Base-by-base conservation (phyloP, 2,888 invertebrate species). In the Troilus luridus region DNA sequence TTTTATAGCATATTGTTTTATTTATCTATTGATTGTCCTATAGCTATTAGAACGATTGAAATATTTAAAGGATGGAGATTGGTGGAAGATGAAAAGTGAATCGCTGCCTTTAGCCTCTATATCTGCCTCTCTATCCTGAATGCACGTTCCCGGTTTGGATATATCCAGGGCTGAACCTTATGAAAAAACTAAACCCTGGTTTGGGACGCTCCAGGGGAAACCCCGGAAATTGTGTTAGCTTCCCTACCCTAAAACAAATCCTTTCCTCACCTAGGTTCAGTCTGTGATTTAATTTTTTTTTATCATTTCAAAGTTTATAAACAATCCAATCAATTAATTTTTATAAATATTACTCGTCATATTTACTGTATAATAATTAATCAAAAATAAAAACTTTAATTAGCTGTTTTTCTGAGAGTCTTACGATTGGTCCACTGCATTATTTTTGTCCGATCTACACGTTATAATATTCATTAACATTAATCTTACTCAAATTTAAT, bases 181-280 rank as follows among this genome's bases (percentile, higher is more conserved):
- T 77, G 72, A 77, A 77, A 77, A 77, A 77, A 77, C 72, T 77
- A 77, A 77, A 77, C 72, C 72, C 72, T 77, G 72, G 72, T 41
- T 77, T 41, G 72, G 72, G 27, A 27, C 41, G 72, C 72, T 77
- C 72, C 72, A 77, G 72, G 72, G 72, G 72, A 41, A 77, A 77
- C 72, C 72, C 72, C 72, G 72, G 72, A 77, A 77, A 77, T 77
- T 77, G 72, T 27, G 72, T 77, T 77, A 77, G 72, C 72, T 77
- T 77, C 72, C 72, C 72, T 77, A 41, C 17, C 72, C 72, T 77
- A 77, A 77, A 77, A 77, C 72, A 77, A 77, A 77, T 77, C 72
- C 72, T 77, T 77, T 41, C 72, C 72, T 77, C 72, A 77, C 72
- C 72, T 77, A 77, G 72, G 41, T 41, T 77, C 72, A 9, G 17